Evolutionary conservation across 2,113 vertebrate genomes (phyloP), one percentile per base, ranked within the genome.

Genomic region (Microtus pennsylvanicus): DNA sequence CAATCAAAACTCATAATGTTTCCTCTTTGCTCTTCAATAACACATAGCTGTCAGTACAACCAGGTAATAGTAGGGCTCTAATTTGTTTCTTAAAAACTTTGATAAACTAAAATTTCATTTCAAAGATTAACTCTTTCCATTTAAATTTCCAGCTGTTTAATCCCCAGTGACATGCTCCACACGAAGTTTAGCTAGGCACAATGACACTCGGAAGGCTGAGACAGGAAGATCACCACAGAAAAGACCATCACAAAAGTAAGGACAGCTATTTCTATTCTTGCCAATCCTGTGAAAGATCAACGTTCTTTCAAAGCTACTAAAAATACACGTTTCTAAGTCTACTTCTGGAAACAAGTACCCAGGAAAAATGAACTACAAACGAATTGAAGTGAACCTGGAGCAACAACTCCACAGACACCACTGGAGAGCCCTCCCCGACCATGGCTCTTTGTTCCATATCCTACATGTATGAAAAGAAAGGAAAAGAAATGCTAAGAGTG

Each of bases 41-140:
- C 14, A 90, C 6, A 55, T 38, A 10, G 42, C 26, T 82, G 24
- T 93, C 92, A 87, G 78, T 55, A 22, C 42, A 94, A 85, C 11
- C 61, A 93, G 74, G 85, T 96, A 90, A 92, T 11, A 92, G n/a
- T n/a, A 92, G 89, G 16, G 91, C 55, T 47, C 55, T 85, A 3
- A 26, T 21, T 2, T 87, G 35, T 87, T 90, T 95, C 52, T 74
- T 69, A 88, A 96, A 95, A 55, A 7, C 47, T 92, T 67, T 6
- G 47, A 74, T 89, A 94, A 87, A 9, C 52, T 67, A 94, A 96
- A 96, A 89, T 75, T 89, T 11, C 22, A 91, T 35, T 93, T 96
- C 50, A 95, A 94, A 97, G 47, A 87, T 92, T 78, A 89, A 96
- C 42, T 83, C 81, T 77, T 93, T 69, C 16, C 61, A 93, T 94